phyloP scores from a whole-genome alignment of 2,113 vertebrate species.

The Macquaria australasica region DNA sequence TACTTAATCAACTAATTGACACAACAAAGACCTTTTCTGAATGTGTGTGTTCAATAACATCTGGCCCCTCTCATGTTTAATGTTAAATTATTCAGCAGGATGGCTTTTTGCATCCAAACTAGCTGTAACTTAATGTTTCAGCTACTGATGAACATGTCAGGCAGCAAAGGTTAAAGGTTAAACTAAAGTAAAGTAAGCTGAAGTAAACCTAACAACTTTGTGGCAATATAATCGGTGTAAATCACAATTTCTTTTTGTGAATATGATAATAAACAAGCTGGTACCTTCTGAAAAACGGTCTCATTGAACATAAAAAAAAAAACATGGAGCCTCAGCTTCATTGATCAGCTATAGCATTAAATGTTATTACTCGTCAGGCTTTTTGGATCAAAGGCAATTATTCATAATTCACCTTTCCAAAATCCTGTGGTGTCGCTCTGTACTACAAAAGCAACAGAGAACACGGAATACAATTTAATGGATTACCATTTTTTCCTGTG shows the following conservation, averaged over 20 bases:
- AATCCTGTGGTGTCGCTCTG: constrained; percentile 61
- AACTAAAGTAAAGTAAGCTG: constrained; percentile 9
- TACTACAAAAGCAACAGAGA: constrained; percentile 70
- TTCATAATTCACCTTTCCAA: constrained; percentile 76
- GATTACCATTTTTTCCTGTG: constrained; percentile 72
- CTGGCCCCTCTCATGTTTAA: constrained; percentile 79
- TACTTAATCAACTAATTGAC: constrained; percentile 97
- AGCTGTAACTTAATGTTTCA: constrained; percentile 25
- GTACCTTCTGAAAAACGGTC: constrained; percentile 33
- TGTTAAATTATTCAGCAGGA: constrained; percentile 78
- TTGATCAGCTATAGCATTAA: constrained; percentile 73
- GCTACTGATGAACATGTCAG: constrained; percentile 10
- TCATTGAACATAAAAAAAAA: constrained; percentile 25
- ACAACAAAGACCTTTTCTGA: constrained; percentile 88
- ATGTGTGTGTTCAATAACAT: constrained; percentile 83
- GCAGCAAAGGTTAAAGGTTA: constrained; percentile 52
- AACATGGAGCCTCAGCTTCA: constrained; percentile 39
- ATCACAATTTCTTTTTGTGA: constrained; percentile 30
- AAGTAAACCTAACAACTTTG: constrained; percentile 21
- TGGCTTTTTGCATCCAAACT: constrained; percentile 50
- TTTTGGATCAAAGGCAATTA: constrained; percentile 77
- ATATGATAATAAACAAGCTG: constrained; percentile 25
- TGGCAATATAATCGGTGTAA: not conserved
- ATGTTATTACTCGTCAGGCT: constrained; percentile 71
- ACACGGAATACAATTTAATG: constrained; percentile 78